Evolutionary conservation across 2,797 vertebrate species (phyloP).

Genomic region (Hydrophis major): DNA sequence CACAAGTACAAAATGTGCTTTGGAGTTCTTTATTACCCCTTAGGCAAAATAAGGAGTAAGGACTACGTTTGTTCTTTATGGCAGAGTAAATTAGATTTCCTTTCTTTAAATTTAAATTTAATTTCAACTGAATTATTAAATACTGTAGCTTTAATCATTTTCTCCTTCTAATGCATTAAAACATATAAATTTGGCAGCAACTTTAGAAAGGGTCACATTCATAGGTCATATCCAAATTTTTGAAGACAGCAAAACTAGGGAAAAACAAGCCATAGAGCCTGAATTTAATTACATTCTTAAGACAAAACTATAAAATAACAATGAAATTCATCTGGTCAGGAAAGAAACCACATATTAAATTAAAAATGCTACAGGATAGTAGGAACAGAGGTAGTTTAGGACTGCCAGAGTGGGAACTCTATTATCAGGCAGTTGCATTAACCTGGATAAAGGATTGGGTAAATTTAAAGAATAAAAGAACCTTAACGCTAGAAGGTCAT

Average conservation of each 20-base stretch:
- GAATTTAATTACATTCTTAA: neutral
- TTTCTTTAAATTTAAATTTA: neutral
- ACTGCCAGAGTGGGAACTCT: too few relatives aligned
- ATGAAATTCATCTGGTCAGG: too few relatives aligned
- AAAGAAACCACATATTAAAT: too few relatives aligned
- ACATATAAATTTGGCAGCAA: neutral
- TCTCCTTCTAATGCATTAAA: neutral
- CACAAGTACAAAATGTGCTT: neutral
- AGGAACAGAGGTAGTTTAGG: too few relatives aligned
- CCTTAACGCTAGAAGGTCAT: too few relatives aligned
- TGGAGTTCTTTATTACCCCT: neutral
- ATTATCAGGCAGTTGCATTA: too few relatives aligned
- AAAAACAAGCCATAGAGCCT: neutral
- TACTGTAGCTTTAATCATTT: neutral
- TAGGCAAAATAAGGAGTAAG: neutral
- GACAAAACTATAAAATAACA: neutral
- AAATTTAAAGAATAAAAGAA: too few relatives aligned
- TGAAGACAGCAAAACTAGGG: neutral
- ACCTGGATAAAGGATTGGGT: too few relatives aligned
- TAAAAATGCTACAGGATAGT: too few relatives aligned
- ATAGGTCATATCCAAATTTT: neutral
- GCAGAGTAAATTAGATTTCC: neutral
- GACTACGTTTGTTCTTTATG: neutral
- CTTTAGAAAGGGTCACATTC: neutral
- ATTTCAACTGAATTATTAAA: neutral